Conservation (phyloP, 2,113 vertebrate genomes). For the Todiramphus saurophagus region DNA sequence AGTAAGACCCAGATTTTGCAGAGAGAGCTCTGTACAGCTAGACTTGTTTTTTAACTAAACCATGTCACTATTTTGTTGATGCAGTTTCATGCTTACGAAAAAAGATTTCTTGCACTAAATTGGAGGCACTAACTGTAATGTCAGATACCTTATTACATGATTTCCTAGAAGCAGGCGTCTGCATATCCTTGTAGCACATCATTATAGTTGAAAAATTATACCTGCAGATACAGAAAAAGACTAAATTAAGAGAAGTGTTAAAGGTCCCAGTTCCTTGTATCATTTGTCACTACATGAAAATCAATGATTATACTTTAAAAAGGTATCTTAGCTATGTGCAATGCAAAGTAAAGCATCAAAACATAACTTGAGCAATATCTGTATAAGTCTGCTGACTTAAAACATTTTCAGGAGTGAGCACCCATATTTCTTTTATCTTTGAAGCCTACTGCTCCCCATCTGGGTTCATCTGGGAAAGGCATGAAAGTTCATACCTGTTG, state of each 20-base stretch:
- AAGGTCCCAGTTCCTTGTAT: background rate
- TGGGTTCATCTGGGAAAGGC: background rate
- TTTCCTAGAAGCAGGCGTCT: background rate
- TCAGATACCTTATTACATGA: background rate
- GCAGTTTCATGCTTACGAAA: background rate
- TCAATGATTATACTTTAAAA: background rate
- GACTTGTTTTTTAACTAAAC: background rate
- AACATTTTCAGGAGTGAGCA: background rate
- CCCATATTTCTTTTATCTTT: background rate
- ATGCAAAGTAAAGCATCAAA: background rate
- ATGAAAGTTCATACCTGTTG: background rate
- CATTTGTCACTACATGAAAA: constrained; percentile 6
- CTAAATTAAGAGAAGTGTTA: background rate
- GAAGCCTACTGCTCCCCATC: background rate
- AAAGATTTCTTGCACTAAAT: background rate
- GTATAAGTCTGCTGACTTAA: background rate
- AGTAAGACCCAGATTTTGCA: background rate
- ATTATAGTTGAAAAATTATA: background rate
- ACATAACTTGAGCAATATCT: background rate
- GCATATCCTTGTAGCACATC: background rate
- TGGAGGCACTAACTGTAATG: background rate
- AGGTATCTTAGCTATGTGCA: background rate
- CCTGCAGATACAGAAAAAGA: background rate
- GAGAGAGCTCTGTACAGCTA: background rate
- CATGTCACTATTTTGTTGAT: background rate